phyloP scores from a whole-genome alignment of 2,888 invertebrate species.

The Hypomecis punctinalis region DNA sequence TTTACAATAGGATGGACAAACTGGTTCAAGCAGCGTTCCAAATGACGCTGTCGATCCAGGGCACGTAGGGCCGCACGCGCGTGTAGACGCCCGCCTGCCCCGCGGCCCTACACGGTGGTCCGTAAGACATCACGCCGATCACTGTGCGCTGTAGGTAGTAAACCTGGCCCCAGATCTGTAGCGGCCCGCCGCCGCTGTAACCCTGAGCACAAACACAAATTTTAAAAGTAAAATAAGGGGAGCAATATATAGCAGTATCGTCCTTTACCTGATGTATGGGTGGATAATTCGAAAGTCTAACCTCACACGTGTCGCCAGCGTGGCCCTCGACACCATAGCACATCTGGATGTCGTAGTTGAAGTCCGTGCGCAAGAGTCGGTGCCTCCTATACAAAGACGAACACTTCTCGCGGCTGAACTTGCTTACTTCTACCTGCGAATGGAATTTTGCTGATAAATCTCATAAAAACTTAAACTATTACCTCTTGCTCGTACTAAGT shows the following conservation, averaged over 20 bases:
- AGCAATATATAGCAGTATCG: too few species aligned
- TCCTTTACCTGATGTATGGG: too few species aligned
- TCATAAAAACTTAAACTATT: too few species aligned
- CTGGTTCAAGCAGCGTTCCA: not conserved
- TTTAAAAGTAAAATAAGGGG: too few species aligned
- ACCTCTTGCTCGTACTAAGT: too few species aligned
- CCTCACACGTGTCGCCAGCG: constrained; percentile 67
- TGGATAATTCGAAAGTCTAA: too few species aligned
- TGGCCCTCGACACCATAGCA: constrained; percentile 61
- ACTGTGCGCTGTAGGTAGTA: not conserved
- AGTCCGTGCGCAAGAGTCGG: constrained; percentile 4
- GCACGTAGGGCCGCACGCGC: constrained; percentile 33
- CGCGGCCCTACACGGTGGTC: not conserved
- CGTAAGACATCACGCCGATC: constrained; percentile 5
- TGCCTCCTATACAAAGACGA: not conserved
- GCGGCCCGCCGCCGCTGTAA: too few species aligned
- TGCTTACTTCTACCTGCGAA: not conserved
- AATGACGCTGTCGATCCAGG: constrained; percentile 20
- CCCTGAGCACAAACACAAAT: too few species aligned
- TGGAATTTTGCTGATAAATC: too few species aligned
- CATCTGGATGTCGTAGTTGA: constrained; percentile 52
- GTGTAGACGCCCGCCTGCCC: not conserved
- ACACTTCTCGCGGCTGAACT: constrained; percentile 5
- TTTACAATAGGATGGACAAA: too few species aligned
- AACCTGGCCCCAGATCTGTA: too few species aligned